phyloP scores from a whole-genome alignment of 1,140 invertebrate species.

The Drosophila insularis region DNA sequence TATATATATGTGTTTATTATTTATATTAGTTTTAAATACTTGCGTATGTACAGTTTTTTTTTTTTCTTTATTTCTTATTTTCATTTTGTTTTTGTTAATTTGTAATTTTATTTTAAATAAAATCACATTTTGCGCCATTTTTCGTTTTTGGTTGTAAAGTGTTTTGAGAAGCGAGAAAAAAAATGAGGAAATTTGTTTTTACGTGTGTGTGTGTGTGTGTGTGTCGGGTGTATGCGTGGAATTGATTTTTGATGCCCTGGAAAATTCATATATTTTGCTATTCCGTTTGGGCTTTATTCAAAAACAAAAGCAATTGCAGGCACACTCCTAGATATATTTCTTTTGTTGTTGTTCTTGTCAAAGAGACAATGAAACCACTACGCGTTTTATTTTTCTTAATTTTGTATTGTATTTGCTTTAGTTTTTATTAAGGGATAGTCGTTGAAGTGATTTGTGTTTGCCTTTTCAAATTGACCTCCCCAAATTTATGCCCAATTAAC shows the following conservation, averaged over 20 bases:
- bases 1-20: conserved; percentile 46
- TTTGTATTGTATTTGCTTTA: conserved; percentile 38
- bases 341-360: conserved; percentile 66
- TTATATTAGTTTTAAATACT: conserved; percentile 73
- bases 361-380: conserved; percentile 79
- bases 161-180: conserved; percentile 56
- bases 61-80: too few relatives aligned
- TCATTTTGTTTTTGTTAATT: conserved; percentile 49
- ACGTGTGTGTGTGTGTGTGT: not conserved
- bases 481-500: not conserved
- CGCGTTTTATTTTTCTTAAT: conserved; percentile 62
- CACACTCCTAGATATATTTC: conserved; percentile 36
- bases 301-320: not conserved
- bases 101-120: conserved; percentile 82
- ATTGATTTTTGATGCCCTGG: not conserved
- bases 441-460: not conserved
- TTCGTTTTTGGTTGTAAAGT: conserved; percentile 17
- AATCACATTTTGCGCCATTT: conserved; percentile 79
- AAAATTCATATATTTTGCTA: not conserved
- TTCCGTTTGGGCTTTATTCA: not conserved
- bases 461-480: not conserved
- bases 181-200: conserved; percentile 37
- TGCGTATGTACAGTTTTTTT: conserved; percentile 62
- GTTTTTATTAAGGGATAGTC: conserved; percentile 6
- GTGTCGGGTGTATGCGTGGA: not conserved